Evolutionary conservation across 2,113 vertebrate genomes (phyloP), one percentile per base, ranked within the genome.

Genomic region (Cnemophilus loriae): DNA sequence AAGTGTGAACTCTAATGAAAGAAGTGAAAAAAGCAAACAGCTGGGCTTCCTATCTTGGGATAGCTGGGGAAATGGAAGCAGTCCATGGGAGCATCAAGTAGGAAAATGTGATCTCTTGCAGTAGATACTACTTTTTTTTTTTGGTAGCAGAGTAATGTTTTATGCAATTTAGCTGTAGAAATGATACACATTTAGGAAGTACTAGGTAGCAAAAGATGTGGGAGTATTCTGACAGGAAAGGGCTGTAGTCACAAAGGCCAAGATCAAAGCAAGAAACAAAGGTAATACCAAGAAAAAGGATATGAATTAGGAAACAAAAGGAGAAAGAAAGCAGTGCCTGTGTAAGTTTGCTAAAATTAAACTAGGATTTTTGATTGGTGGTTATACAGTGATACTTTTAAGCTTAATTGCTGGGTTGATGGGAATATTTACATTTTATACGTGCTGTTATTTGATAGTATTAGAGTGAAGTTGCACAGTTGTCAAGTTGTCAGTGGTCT

Each of bases 1-100:
- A 96, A 89, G 91, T 95, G 94, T 89, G 87, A 96, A 96, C 65
- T 76, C 57, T 91, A 85, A 94, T 87, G 95, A 96, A 94, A 78
- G 84, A 97, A 87, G 89, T 93, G 94, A 95, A 93, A 96, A 97
- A 96, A 96, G 87, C 91, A 65, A 79, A 79, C 91, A 95, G 78
- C 89, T 97, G 91, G 84, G 55, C 87, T 89, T 89, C 61, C 89
- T 76, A 27, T 65, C 46, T 49, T 0, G 0, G 82, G 53, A 61
- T 52, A 79, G 28, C 84, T 94, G 61, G 84, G 84, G 57, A 89
- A 91, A 91, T 91, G 53, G 65, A 91, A 91, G 79, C 4, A 21
- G 49, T 89, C 77, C 61, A 39, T 24, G 53, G 41, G 46, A 94
- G 37, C 41, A 82, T 56, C 74, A 65, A 78, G 75, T 10, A 74